Evolutionary conservation across 2,888 invertebrate species (phyloP), one percentile per base, ranked within the genome.

Genomic region (Silvanus unidentatus): DNA sequence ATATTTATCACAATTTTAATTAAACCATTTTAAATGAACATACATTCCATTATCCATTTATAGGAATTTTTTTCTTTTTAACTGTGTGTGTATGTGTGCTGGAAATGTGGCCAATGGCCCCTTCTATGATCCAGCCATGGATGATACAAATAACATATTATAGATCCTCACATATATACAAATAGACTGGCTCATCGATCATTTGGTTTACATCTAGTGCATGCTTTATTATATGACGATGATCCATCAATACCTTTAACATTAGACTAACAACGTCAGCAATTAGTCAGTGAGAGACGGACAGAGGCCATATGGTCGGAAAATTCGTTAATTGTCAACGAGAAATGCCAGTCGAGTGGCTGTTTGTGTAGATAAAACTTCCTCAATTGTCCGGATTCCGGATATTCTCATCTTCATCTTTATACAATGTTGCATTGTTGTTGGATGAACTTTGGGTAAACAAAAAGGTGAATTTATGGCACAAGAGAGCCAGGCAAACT

Each of bases 231-330:
- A 55, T 55, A 47, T 54, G 60, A 60, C 65, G 63, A 65, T 65
- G 63, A 66, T 66, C 66, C 63, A 66, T 66, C 66, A 66, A 64
- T 63, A 64, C 53, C 22, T 22, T 22, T 8, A 22, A 22, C 22
- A 22, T 22, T 22, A 22, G 64, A 58, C 58, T 59, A 62, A 65
- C 65, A 65, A 51, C 50, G 57, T 49, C 57, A 57, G 61, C 63
- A 60, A 61, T 58, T 61, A 60, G 56, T 57, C 55, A 48, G 40
- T 5, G 8, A 8, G 8, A 22, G 4, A 5, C 22, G 22, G 3
- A 3, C 22, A 22, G 22, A 8, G 22, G 8, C 22, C 22, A 22
- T 22, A 22, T 22, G 22, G 22, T 8, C 8, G 22, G 22, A n/a
- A n/a, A n/a, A n/a, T n/a, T n/a, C n/a, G n/a, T n/a, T n/a, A n/a